Evolutionary conservation across 2,113 vertebrate genomes (phyloP), one percentile per base, ranked within the genome.

Genomic region (Dissostichus mawsoni): DNA sequence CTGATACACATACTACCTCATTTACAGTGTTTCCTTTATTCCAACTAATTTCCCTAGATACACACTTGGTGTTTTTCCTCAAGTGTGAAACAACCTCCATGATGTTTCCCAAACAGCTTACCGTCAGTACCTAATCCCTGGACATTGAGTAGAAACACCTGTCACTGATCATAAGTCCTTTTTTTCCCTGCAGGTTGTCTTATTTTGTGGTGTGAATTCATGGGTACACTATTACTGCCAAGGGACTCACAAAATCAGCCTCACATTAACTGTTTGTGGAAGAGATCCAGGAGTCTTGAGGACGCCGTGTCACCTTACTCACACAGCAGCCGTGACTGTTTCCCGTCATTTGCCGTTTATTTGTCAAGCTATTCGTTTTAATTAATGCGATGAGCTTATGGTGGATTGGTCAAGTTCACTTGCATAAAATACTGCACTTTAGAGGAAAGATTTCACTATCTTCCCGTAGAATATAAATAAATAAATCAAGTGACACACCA

Each of bases 141-240:
- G 69, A 74, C 75, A 67, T 70, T 18, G 9, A 50, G 62, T 0
- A 6, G 53, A 82, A 84, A 80, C 80, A 80, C 78, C 76, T 86
- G 80, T 87, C 77, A 82, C 78, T 73, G 78, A 89, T 89, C 75
- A 81, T 66, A 71, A 74, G 50, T 83, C 70, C 45, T n/a, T 64
- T 45, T 61, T 61, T 61, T 63, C 77, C 55, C 76, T 82, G 78
- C 66, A 48, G 61, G 25, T 72, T 25, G 47, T 81, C 66, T 75
- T 79, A 56, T 79, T 86, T 85, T 83, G 56, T 62, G 36, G 57
- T 71, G 77, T 87, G 82, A 89, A 80, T 77, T 82, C 70, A 73
- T 16, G 9, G 69, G 20, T 66, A 83, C 70, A 48, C 82, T 69
- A 80, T 81, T 0, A 10, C 74, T 71, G 81, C 55, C 48, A 23